Percentiles rank a stretch among this genome's conserved stretches.
Evolutionary conservation across 2,113 vertebrate genomes (phyloP).

Genomic region (Tyrannus savana): DNA sequence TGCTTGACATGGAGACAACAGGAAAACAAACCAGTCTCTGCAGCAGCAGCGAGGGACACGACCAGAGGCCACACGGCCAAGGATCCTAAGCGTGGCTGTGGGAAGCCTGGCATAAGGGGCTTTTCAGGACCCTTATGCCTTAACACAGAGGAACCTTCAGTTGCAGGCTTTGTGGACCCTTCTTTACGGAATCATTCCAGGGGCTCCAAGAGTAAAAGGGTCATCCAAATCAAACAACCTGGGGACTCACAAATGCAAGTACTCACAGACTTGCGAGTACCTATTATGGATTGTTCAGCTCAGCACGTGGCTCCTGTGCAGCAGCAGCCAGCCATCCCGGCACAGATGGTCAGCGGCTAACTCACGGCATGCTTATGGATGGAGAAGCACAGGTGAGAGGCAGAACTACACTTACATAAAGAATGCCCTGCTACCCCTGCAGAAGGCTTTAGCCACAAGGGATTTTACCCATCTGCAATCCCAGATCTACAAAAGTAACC

Average conservation of each 20-base stretch:
- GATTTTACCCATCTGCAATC: background rate
- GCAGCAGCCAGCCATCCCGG: background rate
- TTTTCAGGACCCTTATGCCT: background rate
- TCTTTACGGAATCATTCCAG: background rate
- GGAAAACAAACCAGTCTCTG: background rate
- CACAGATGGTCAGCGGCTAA: background rate
- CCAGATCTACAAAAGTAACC: background rate
- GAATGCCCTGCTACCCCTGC: background rate
- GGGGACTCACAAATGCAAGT: background rate
- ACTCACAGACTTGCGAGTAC: background rate
- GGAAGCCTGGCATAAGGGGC: background rate
- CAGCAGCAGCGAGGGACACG: background rate
- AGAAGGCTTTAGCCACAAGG: background rate
- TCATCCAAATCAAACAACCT: background rate
- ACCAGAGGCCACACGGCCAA: background rate
- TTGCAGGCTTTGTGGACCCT: background rate
- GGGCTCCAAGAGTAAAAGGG: background rate
- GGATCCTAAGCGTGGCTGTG: rapidly evolving
- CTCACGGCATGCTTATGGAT: background rate
- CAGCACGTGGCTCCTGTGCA: background rate
- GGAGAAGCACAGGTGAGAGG: background rate
- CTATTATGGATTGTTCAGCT: background rate
- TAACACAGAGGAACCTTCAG: background rate
- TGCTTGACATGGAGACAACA: background rate
- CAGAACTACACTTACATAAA: background rate